Evolutionary conservation across 64 coral and sea anemone species (phyloP), one percentile per base, ranked within the genome.

Genomic region (Pachyseris speciosa): DNA sequence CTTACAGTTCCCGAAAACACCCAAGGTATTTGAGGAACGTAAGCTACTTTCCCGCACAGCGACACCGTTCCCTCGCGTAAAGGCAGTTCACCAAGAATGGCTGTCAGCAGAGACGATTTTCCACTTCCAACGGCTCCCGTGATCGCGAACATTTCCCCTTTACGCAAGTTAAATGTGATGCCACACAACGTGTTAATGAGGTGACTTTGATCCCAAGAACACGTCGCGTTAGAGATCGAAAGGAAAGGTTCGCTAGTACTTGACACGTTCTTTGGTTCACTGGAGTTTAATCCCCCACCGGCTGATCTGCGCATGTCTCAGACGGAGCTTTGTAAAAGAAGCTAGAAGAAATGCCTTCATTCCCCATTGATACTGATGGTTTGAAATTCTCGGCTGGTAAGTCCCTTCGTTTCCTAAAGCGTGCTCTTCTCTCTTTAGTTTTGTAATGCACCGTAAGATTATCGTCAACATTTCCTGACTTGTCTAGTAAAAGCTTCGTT

Each of bases 1-100:
- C 90, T 91, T 38, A 96, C 85, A 16, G 94, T 89, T 20, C 94
- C 94, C 16, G 94, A 84, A 60, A 93, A 93, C 31, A 93, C 41
- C 94, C 94, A 96, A 9, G 94, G 80, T 8, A 65, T 73, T 66
- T 67, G 64, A 2, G 64, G 64, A 67, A 67, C 64, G 29, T 67
- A 67, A 12, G 64, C 64, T 3, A 67, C 0, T 31, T 31, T 67
- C 29, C 64, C 64, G 9, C 29, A 12, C n/a, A 28, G 29, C 13
- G 64, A 67, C 5, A 67, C 25, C 5, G 16, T 40, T 57, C 95
- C 95, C 22, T 27, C 25, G 7, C 19, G 86, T 8, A 94, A 9
- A 39, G 76, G 83, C 57, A 94, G 12, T 69, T 94, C 26, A 28
- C 25, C 25, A 29, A 30, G 64, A 36, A 98, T 86, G 47, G 95